phyloP scores from a whole-genome alignment of 2,113 vertebrate genomes.

The Perca fluviatilis region DNA sequence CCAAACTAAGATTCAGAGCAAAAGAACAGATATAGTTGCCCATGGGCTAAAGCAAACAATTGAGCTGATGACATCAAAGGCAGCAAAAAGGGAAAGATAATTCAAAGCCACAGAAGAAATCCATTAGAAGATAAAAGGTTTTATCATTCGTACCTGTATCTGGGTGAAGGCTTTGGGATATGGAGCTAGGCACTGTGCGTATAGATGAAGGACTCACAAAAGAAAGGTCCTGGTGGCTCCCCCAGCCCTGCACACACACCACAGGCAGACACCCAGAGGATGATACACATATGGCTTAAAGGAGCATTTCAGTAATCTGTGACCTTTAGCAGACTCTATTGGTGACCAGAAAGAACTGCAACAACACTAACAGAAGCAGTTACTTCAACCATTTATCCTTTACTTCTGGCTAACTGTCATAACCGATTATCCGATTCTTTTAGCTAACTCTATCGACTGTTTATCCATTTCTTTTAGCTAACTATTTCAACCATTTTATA shows the following conservation, averaged over 20 bases:
- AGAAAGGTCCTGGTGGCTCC: conserved; percentile 94
- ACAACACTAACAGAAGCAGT: neutral
- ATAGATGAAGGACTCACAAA: conserved; percentile 76
- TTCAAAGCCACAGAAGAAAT: conserved; percentile 12
- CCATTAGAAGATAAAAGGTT: conserved; percentile 9
- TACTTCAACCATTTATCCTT: neutral
- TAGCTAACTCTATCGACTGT: neutral
- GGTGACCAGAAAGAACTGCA: conserved; percentile 6
- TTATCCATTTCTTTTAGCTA: neutral
- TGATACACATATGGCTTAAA: neutral
- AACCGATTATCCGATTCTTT: neutral
- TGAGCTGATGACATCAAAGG: conserved; percentile 26
- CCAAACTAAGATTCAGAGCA: conserved; percentile 16
- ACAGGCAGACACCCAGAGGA: neutral
- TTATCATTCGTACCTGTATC: conserved; percentile 64
- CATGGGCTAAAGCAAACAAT: neutral
- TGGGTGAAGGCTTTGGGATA: conserved; percentile 60
- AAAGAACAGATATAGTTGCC: conserved; percentile 17
- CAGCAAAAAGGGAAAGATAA: neutral
- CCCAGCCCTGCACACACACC: conserved; percentile 84
- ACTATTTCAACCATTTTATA: neutral
- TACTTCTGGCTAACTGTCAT: neutral
- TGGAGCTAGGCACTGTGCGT: conserved; percentile 76
- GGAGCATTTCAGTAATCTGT: neutral
- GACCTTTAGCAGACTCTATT: conserved; percentile 8